phyloP scores from a whole-genome alignment of 2,797 vertebrate species.

The Forpus xanthops region DNA sequence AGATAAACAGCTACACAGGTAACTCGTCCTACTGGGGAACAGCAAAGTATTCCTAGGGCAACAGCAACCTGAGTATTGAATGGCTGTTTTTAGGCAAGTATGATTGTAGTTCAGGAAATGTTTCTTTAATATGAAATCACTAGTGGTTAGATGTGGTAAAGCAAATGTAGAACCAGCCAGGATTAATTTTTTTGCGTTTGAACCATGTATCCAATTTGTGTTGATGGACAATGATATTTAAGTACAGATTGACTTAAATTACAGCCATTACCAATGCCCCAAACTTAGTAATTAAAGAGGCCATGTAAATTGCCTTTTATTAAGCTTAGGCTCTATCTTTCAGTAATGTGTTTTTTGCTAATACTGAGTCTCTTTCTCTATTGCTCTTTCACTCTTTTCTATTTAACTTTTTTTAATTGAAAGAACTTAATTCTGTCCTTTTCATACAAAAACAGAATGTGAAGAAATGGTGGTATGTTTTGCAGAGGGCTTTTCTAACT shows the following conservation, averaged over 20 bases:
- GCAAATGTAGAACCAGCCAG: neutral
- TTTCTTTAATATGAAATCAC: neutral
- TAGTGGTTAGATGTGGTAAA: neutral
- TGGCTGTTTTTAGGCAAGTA: neutral
- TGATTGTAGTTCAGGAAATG: neutral
- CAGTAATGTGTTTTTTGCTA: neutral
- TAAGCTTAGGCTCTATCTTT: neutral
- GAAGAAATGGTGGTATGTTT: neutral
- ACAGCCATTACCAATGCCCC: neutral
- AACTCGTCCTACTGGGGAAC: neutral
- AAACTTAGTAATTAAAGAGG: neutral
- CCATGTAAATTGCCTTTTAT: neutral
- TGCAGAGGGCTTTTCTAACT: neutral
- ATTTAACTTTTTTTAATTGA: neutral
- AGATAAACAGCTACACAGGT: neutral
- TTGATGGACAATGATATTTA: neutral
- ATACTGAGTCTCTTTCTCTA: neutral
- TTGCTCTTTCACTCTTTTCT: neutral
- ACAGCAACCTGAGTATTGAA: neutral
- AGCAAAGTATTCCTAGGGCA: neutral
- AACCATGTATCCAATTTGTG: neutral
- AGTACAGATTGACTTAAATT: neutral
- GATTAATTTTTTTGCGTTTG: neutral
- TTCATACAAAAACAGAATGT: neutral
- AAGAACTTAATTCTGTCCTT: neutral